phyloP scores from a whole-genome alignment of 1,140 invertebrate genomes.

The Pentalonia nigronervosa region DNA sequence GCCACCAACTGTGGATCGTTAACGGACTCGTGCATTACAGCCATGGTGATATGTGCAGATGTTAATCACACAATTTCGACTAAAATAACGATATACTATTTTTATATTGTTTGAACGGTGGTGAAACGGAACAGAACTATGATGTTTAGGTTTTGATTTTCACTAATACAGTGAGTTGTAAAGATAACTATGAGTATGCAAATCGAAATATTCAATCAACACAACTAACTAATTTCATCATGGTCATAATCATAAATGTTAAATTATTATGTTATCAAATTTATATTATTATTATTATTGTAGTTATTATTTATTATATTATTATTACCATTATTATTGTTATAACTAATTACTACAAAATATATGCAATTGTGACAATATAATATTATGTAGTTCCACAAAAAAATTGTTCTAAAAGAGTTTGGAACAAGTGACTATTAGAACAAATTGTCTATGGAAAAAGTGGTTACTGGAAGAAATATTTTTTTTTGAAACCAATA shows the following conservation, averaged over 20 bases:
- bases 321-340: background rate
- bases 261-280: background rate
- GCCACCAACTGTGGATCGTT: slow-evolving; percentile 50
- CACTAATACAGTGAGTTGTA: background rate
- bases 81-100: background rate
- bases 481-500: no score
- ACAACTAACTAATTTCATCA: background rate
- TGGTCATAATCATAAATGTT: background rate
- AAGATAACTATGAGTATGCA: background rate
- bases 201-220: background rate
- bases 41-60: background rate
- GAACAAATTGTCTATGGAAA: no score
- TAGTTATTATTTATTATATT: background rate
- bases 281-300: background rate
- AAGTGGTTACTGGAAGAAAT: no score
- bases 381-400: no score
- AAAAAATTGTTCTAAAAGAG: no score
- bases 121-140: background rate
- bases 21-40: slow-evolving; percentile 12
- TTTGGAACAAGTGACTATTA: no score
- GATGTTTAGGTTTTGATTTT: background rate
- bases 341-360: background rate
- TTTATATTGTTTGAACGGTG: background rate
- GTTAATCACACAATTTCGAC: background rate
- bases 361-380: background rate